Conservation (phyloP, 30 jellyfish, hydroid and myxozoan genomes). For the Turritopsis rubra region DNA sequence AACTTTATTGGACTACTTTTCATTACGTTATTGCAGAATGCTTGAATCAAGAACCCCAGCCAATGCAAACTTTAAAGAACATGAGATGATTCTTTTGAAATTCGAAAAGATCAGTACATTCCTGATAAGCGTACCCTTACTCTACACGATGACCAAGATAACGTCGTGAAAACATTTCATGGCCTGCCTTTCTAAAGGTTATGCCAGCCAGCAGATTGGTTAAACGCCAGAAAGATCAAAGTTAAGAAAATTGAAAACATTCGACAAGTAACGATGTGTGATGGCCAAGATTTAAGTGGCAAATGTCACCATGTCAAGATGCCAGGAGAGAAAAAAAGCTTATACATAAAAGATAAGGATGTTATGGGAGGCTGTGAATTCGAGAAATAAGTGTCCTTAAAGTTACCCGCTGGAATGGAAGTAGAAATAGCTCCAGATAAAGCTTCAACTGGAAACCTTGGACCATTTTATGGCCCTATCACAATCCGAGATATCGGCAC, state of each 20-base stretch:
- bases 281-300: neutral
- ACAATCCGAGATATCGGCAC: neutral
- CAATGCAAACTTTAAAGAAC: neutral
- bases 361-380: neutral
- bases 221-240: neutral
- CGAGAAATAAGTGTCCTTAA: neutral
- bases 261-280: neutral
- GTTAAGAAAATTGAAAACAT: neutral
- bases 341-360: neutral
- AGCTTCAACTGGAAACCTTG: neutral
- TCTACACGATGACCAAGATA: neutral
- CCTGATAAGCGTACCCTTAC: neutral
- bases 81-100: neutral
- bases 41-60: neutral
- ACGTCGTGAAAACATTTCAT: neutral
- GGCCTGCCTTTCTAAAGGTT: neutral
- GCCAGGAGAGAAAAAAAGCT: neutral
- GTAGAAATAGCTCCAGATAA: neutral
- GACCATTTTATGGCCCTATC: neutral
- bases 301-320: neutral
- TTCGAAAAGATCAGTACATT: neutral
- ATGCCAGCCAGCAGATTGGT: neutral
- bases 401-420: neutral
- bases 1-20: too few relatives aligned
- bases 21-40: neutral